A percentile compares a stretch with the other conserved stretches of the same genome.
Evolutionary conservation across 2,888 invertebrate genomes (phyloP).

Genomic region (Sarcophaga carnaria): DNA sequence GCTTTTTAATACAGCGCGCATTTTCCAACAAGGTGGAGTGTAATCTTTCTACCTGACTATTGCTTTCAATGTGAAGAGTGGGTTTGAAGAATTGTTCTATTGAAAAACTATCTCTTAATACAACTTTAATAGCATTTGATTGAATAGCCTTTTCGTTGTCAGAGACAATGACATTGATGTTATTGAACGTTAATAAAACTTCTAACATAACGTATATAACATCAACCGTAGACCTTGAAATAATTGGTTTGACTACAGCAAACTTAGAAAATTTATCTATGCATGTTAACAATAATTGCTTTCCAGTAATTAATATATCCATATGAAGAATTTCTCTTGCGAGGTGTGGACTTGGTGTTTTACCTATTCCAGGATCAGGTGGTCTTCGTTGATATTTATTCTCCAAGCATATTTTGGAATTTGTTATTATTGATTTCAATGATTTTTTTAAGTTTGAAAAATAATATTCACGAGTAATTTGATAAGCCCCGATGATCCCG

Average conservation of each 20-base stretch:
- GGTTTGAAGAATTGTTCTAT: conserved; percentile 32
- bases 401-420: conserved; percentile 13
- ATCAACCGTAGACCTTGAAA: conserved; percentile 42
- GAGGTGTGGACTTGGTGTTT: conserved; percentile 20
- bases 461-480: conserved; percentile 34
- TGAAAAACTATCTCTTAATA: conserved; percentile 31
- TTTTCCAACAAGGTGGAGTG: conserved; percentile 58
- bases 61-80: conserved; percentile 52
- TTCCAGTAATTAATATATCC: conserved; percentile 42
- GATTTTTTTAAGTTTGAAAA: conserved; percentile 27
- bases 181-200: conserved; percentile 37
- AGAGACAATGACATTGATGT: conserved; percentile 46
- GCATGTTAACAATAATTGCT: conserved; percentile 36
- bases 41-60: conserved; percentile 59
- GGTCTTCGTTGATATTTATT: conserved; percentile 37
- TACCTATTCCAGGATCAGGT: conserved; percentile 12
- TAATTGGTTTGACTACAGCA: conserved; percentile 33
- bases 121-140: conserved; percentile 41
- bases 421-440: conserved; percentile 24
- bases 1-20: conserved; percentile 55
- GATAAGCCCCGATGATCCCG: conserved; percentile 40
- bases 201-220: conserved; percentile 38
- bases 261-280: conserved; percentile 54
- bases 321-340: conserved; percentile 39
- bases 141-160: conserved; percentile 57